Conservation (phyloP, 2,113 vertebrate species). For the Thamnophis sirtalis region DNA sequence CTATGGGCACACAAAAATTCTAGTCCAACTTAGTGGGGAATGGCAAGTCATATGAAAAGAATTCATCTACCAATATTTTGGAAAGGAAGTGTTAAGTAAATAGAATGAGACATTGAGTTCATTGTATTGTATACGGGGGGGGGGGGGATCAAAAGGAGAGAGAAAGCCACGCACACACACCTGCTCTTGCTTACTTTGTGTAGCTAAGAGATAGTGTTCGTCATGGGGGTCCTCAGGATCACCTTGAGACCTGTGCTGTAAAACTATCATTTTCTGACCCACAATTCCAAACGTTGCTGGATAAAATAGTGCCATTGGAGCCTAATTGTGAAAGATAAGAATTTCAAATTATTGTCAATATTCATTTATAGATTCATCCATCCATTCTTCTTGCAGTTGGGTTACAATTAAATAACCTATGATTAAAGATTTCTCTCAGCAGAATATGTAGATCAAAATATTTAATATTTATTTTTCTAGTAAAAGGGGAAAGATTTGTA, state of each 20-base stretch:
- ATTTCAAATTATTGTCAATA: not conserved
- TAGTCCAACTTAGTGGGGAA: not conserved
- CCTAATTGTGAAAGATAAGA: constrained; percentile 65
- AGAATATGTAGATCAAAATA: not conserved
- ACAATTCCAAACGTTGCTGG: constrained; percentile 94
- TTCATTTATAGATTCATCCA: not conserved
- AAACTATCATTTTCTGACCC: constrained; percentile 93
- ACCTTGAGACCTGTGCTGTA: constrained; percentile 91
- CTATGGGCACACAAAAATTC: not conserved
- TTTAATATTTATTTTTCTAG: not conserved
- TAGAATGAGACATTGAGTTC: not conserved
- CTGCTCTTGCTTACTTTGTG: constrained; percentile 98
- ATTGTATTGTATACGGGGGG: not conserved
- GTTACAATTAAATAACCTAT: not conserved
- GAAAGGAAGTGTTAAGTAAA: not conserved
- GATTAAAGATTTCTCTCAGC: not conserved
- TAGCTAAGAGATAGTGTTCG: constrained; percentile 92
- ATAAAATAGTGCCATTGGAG: constrained; percentile 96
- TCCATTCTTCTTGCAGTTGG: not conserved
- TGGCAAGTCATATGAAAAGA: not conserved
- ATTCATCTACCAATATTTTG: not conserved
- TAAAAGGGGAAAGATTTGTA: not conserved
- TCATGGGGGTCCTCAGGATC: constrained; percentile 94
- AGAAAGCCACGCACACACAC: constrained; percentile 60
- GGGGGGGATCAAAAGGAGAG: not conserved